Conservation (phyloP, 2,797 vertebrate species). For the Xyrichtys novacula region DNA sequence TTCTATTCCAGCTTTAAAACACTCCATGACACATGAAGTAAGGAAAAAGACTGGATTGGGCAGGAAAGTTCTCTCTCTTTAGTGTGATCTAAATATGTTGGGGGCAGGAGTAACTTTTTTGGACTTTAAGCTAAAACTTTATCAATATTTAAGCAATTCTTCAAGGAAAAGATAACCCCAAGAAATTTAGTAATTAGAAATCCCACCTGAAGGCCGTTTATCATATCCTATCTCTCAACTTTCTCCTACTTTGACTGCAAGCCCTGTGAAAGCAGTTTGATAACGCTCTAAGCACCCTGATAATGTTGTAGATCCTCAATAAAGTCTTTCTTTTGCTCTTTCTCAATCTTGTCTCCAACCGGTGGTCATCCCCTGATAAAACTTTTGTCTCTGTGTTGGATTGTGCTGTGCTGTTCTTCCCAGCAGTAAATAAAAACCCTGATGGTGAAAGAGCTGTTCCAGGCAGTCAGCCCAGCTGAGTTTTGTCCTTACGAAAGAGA, state of each 20-base stretch:
- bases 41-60: conserved; percentile 25
- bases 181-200: conserved; percentile 26
- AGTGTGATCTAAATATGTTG: conserved; percentile 11
- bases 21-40: conserved; percentile 24
- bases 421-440: conserved; percentile 41
- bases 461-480: conserved; percentile 31
- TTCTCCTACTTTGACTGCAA: neutral
- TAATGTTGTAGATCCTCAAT: neutral
- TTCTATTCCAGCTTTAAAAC: conserved; percentile 39
- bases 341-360: conserved; percentile 13
- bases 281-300: neutral
- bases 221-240: neutral
- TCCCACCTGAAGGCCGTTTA: neutral
- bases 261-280: neutral
- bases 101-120: conserved; percentile 5
- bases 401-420: conserved; percentile 30
- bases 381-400: conserved; percentile 2
- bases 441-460: conserved; percentile 33
- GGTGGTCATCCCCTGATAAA: conserved; percentile 1
- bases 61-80: conserved; percentile 16
- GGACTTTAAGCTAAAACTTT: conserved; percentile 7
- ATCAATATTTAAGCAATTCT: neutral
- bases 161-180: neutral
- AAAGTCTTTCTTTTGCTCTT: neutral
- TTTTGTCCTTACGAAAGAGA: conserved; percentile 50